These are phyloP conservation scores for Salvelinus namaycush DNA, from an alignment of 2,113 vertebrate species.

Conservation along the genomic window DNA sequence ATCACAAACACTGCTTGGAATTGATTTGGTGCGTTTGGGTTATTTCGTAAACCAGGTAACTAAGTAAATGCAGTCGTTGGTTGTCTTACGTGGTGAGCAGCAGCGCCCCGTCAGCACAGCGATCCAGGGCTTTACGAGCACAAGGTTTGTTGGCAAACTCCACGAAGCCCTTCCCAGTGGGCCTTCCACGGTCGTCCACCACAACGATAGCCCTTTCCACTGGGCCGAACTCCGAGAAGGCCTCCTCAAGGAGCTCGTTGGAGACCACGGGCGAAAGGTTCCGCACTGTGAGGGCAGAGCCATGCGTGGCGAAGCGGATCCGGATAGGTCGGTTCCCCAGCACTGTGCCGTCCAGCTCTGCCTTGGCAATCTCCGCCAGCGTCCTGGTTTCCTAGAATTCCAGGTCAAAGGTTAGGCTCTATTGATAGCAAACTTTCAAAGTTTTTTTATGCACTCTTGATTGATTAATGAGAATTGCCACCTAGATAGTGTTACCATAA, in stretches of 20 bases:
- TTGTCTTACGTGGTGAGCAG: conserved; percentile 90
- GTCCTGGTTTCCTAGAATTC: conserved; percentile 88
- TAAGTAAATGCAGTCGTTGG: no score
- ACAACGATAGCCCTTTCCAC: conserved; percentile 93
- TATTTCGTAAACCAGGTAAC: no score
- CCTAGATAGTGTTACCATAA: background rate
- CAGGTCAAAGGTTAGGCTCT: background rate
- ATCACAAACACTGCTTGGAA: no score
- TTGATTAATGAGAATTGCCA: background rate
- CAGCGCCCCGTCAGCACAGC: conserved; percentile 92
- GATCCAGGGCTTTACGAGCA: conserved; percentile 93
- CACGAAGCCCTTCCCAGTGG: conserved; percentile 91
- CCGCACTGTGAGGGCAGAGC: conserved; percentile 88
- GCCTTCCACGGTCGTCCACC: conserved; percentile 92
- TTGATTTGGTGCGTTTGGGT: conserved; percentile 14
- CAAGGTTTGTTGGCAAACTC: conserved; percentile 93
- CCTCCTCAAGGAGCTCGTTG: conserved; percentile 95
- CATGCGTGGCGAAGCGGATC: conserved; percentile 92
- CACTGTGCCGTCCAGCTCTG: conserved; percentile 90
- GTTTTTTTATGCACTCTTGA: no score
- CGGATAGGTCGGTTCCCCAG: conserved; percentile 89
- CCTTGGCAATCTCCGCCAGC: conserved; percentile 95
- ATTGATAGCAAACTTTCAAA: background rate
- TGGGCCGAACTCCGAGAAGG: conserved; percentile 92
- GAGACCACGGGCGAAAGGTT: conserved; percentile 93